A percentile compares a stretch with the other conserved stretches of the same genome.
Evolutionary conservation across 2,888 invertebrate genomes (phyloP).

Genomic region (Metallyticus violacea): DNA sequence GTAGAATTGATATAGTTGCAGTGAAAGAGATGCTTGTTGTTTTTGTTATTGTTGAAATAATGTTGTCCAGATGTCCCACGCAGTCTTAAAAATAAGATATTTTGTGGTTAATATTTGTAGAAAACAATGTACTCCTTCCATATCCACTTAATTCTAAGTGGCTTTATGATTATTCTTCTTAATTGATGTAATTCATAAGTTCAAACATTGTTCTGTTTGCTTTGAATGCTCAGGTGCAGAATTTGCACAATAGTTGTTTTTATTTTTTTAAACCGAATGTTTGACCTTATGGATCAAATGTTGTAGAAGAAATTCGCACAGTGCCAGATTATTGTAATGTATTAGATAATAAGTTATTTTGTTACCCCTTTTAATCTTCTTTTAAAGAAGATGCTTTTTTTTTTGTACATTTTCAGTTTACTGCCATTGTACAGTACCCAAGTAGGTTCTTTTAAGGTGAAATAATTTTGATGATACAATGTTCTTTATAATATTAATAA

Average conservation of each 20-base stretch:
- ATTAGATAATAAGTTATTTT: slow-evolving; percentile 28
- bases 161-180: not conserved
- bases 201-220: not conserved
- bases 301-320: not conserved
- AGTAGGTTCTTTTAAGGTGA: slow-evolving; percentile 19
- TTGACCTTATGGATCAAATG: not conserved
- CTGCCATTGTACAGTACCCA: slow-evolving; percentile 18
- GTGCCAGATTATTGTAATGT: slow-evolving; percentile 25
- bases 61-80: not conserved
- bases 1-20: not conserved
- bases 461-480: slow-evolving; percentile 1
- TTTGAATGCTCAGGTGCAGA: not conserved
- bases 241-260: not conserved
- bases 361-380: slow-evolving; percentile 26
- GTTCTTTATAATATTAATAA: not conserved
- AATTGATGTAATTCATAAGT: not conserved
- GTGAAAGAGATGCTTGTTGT: no score
- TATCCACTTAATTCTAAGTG: not conserved
- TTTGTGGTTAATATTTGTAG: not conserved
- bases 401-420: slow-evolving; percentile 16
- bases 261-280: not conserved
- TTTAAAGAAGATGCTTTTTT: slow-evolving; percentile 8
- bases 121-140: not conserved
- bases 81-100: not conserved
- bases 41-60: not conserved